Base-by-base conservation (phyloP, 2,113 vertebrate genomes). In the Thomomys bottae region DNA sequence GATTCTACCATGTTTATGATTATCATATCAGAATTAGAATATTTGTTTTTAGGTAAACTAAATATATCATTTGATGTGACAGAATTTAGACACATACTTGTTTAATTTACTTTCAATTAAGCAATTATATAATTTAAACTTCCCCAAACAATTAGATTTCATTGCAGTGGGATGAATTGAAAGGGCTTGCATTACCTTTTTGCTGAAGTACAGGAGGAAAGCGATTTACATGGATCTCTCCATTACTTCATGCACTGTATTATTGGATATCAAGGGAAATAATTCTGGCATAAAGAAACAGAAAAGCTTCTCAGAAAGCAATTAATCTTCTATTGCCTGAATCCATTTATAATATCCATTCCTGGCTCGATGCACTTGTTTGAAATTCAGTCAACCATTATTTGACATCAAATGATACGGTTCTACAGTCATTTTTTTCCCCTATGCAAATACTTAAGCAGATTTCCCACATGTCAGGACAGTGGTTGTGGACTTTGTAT, bases 101-200 rank as follows among this genome's bases (percentile, higher is more conserved):
- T 94, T 96, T 93, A 96, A 97, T 96, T 96, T 96, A 91, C 57
- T 93, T 96, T 96, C 87, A 96, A 84, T 97, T 96, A 95, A 90
- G 71, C 34, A 88, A 88, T 76, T 96, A 84, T 93, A 86, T 95
- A 95, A 96, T 96, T 96, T 93, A 91, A 95, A 94, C 88, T 85
- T 45, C 89, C 45, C 72, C 94, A 66, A 96, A 92, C 21, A 86
- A 88, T 42, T 91, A 71, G 80, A 88, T 96, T 90, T 59, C 84
- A 68, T 63, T 36, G 75, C 78, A 92, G 71, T 24, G 95, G 93
- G 92, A 93, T 80, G 90, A 12, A 90, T 18, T 57, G 49, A 96
- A 38, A 89, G 7, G 8, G 24, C 73, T 94, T 95, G 38, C 66
- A 57, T 21, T 93, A 66, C 2, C 28, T 91, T 96, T 94, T 95